Evolutionary conservation across 2,797 vertebrate species (phyloP), one percentile per base, ranked within the genome.

Genomic region (Bovichtus variegatus): DNA sequence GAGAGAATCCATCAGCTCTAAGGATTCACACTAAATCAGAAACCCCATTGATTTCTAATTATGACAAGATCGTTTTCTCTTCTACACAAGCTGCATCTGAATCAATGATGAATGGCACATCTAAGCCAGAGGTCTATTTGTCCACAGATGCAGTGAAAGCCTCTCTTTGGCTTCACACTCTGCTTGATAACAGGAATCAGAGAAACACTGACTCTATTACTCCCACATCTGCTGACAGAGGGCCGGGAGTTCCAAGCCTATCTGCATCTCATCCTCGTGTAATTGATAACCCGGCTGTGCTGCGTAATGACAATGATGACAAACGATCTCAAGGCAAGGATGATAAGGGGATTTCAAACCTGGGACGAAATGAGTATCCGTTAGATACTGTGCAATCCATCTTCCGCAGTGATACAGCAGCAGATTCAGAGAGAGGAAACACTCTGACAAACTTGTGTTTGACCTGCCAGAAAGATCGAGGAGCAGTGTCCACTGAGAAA

Each of bases 261-360:
- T 92, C 92, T 86, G 74, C 80, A 90, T 87, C 88, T 82, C 77
- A 51, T 87, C 78, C 81, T 76, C 55, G 0, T 83, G 80, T 86
- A 88, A 93, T 79, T 90, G 87, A 93, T 93, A 84, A 92, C 79
- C 79, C 66, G 77, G 55, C 76, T 9, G 66, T 40, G 8, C 72
- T 31, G 61, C 54, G 3, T 75, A 73, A 88, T 80, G 38, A 80
- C 77, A 82, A 57, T 16, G 64, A 82, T 82, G 89, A 91, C 77
- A 89, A 90, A 89, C 76, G 3, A 81, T 71, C 78, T 57, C 68
- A 71, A 85, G 79, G 67, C 60, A 71, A 67, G 68, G 72, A 72
- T 67, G 65, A 89, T 82, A 94, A 84, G 67, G 49, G 63, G 51
- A 74, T 86, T 75, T 83, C 62, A 78, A 82, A 87, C 55, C 66